A percentile compares a stretch with the other conserved stretches of the same genome.
Evolutionary conservation across 2,113 vertebrate species (phyloP).

Genomic region (Ploceus nigricollis): DNA sequence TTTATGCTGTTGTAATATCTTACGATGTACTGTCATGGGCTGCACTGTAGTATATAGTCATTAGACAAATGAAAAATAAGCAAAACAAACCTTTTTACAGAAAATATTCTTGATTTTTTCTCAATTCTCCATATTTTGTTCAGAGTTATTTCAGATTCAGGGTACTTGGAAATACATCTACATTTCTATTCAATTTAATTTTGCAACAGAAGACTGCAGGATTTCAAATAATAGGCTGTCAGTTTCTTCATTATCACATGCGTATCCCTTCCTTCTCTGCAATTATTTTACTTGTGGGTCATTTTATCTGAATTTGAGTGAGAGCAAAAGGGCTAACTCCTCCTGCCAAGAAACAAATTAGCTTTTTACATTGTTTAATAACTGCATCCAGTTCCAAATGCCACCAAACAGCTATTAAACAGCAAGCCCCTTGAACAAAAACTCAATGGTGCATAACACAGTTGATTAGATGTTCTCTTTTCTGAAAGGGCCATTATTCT

Average conservation of each 20-base stretch:
- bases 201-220: neutral
- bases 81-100: neutral
- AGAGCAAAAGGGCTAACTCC: slow-evolving; percentile 33
- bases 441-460: slow-evolving; percentile 45
- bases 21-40: neutral
- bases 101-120: neutral
- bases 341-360: slow-evolving; percentile 57
- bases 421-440: slow-evolving; percentile 51
- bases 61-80: neutral
- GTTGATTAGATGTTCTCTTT: slow-evolving; percentile 58
- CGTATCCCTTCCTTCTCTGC: neutral
- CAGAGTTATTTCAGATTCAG: neutral
- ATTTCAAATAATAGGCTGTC: neutral
- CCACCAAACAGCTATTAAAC: slow-evolving; percentile 65
- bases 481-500: slow-evolving; percentile 65
- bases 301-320: slow-evolving; percentile 39
- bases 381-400: slow-evolving; percentile 60
- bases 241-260: neutral
- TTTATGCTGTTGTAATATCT: neutral
- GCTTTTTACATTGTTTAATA: slow-evolving; percentile 66
- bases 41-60: neutral
- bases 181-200: neutral
- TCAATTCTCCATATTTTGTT: neutral
- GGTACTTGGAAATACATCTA: neutral
- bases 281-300: slow-evolving; percentile 54